Evolutionary conservation across 2,113 vertebrate genomes (phyloP), one percentile per base, ranked within the genome.

Genomic region (Mesocricetus auratus): DNA sequence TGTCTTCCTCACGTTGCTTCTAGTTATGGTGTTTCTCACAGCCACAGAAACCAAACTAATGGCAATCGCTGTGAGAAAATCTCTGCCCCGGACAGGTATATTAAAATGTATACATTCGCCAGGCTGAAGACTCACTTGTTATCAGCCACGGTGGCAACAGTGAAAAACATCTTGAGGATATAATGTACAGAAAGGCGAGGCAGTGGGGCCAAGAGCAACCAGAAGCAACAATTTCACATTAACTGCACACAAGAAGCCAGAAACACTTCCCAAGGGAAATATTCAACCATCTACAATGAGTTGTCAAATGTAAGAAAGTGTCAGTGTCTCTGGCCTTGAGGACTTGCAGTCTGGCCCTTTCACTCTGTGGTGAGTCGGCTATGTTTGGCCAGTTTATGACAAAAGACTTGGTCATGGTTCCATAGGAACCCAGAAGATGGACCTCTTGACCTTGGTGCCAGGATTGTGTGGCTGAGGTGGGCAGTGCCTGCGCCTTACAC

Each of bases 211-310:
- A 42, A 17, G 26, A 58, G 74, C 64, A 74, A 39, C 4, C 45
- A 64, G 22, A 50, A 66, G 42, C 13, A 82, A 58, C 22, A 68
- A 33, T 78, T 90, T 62, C 58, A 45, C 79, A 83, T 16, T 73
- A 42, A 95, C 56, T 53, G 33, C 22, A 83, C 73, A 83, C 68
- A 58, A 33, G n/a, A 93, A 89, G 33, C 15, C 74, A 29, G 77
- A 90, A 96, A 94, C 24, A 62, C 31, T 56, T 86, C 47, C 8
- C 21, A 77, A 62, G 77, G 26, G 42, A 86, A 81, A 42, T n/a
- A 50, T 19, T 5, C 36, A 66, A 12, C 68, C 71, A 91, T 66
- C 47, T 42, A 29, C 3, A 42, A 39, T 22, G 47, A 42, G 71
- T 77, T 50, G 60, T 42, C 62, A 69, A 90, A n/a, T 77, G 16